Base-by-base conservation (phyloP, 2,113 vertebrate genomes). In the Brachionichthys hirsutus region DNA sequence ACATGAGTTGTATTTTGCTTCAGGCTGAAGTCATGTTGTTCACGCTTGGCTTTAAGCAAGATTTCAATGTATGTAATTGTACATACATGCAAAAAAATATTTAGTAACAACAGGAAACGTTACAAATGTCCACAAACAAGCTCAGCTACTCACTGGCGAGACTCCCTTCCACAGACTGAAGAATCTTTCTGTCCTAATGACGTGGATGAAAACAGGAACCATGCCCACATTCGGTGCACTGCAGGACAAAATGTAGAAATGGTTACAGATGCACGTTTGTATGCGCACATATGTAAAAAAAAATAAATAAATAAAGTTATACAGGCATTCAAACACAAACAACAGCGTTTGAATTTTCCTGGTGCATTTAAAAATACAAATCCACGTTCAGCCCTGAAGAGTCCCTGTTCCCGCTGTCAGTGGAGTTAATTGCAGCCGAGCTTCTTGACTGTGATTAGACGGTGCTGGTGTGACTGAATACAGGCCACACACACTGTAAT, bases 161-260 rank as follows among this genome's bases (percentile, higher is more conserved):
- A 96, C 92, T 20, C 97, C 97, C 59, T 94, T 98, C 97, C 97
- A 99, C 18, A 99, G 92, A 34, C 96, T 94, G 59, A 94, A 72
- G 45, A 95, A 76, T 41, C 91, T 95, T 85, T 99, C 97, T 0
- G 93, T 97, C 72, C 91, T 93, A 51, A 98, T 87, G 35, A 99
- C 93, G 18, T 83, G 92, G 54, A 94, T 17, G 13, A 98, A 88
- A 50, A 98, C 70, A 0, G 82, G 61, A 22, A 96, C 62, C 95
- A 98, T 95, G 18, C 96, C 94, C 44, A 93, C 78, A 57, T 88
- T 94, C 1, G 87, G 62, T 12, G 92, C 85, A 7, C 96, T 98
- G 85, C 45, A 81, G 77, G 35, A 68, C 34, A 24, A 56, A 22
- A 53, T 6, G 10, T 1, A 61, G 6, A 15, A 20, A 55, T 9